A percentile compares a stretch with the other conserved stretches of the same genome.
phyloP scores from a whole-genome alignment of 2,888 invertebrate genomes.

The Xanthia icteritia region DNA sequence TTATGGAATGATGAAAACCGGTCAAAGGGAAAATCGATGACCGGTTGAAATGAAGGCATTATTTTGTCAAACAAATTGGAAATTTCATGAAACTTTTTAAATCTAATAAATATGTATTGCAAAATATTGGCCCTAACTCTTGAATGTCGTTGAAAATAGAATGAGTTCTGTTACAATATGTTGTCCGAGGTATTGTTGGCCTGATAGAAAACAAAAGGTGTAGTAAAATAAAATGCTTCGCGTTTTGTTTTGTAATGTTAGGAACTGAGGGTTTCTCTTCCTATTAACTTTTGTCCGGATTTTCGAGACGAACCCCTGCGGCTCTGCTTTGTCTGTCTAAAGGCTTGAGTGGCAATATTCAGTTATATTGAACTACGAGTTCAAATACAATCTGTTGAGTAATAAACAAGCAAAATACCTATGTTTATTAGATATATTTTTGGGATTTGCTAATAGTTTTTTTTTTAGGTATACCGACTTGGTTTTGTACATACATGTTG shows the following conservation, averaged over 20 bases:
- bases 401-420: not conserved
- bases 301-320: not conserved
- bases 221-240: constrained; percentile 8
- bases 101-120: constrained; percentile 34
- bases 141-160: constrained; percentile 37
- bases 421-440: not conserved
- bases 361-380: no score
- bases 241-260: constrained; percentile 14
- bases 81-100: constrained; percentile 46
- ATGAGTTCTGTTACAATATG: constrained; percentile 44
- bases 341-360: not conserved
- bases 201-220: constrained; percentile 52
- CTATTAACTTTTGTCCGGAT: not conserved
- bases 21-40: constrained; percentile 62
- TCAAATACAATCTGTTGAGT: not conserved
- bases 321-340: not conserved
- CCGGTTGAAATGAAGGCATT: constrained; percentile 48
- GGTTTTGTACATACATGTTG: no score
- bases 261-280: not conserved
- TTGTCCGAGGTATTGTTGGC: constrained; percentile 11
- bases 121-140: constrained; percentile 48
- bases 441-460: not conserved
- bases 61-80: constrained; percentile 51
- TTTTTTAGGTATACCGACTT: no score
- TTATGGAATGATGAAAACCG: constrained; percentile 65